These are phyloP conservation scores for Elymnias hypermnestra DNA, from an alignment of 1,140 invertebrate genomes.

Conservation along the genomic window DNA sequence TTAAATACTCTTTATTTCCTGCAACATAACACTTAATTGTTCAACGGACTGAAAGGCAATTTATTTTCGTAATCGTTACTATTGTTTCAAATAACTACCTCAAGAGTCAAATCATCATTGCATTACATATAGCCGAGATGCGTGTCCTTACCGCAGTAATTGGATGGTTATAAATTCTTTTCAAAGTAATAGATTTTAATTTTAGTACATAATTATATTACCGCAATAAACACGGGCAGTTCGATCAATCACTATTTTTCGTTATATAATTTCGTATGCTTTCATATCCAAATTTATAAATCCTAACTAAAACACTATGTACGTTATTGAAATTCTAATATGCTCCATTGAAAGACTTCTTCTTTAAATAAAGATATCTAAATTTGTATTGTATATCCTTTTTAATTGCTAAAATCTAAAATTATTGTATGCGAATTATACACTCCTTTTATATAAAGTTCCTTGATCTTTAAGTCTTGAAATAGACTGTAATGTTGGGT, in stretches of 20 bases:
- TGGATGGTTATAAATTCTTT: background rate
- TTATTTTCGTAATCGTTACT: background rate
- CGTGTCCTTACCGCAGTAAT: background rate
- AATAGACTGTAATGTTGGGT: too few species aligned
- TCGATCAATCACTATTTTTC: background rate
- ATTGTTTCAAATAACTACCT: background rate
- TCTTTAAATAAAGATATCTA: too few species aligned
- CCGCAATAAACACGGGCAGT: background rate
- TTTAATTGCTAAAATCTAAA: too few species aligned
- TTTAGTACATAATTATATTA: background rate
- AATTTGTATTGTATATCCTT: too few species aligned
- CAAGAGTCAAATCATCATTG: background rate
- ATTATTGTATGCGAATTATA: too few species aligned
- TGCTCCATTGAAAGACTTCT: too few species aligned
- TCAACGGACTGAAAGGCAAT: background rate
- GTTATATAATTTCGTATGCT: too few species aligned
- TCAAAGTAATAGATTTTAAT: background rate
- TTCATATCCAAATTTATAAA: too few species aligned
- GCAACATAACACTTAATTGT: background rate
- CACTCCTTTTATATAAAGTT: too few species aligned
- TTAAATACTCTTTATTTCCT: background rate
- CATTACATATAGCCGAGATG: background rate
- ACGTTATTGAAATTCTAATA: too few species aligned
- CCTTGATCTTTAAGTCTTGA: too few species aligned
- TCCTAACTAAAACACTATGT: too few species aligned